Evolutionary conservation across 2,113 vertebrate species (phyloP).

Genomic region (Elanus axillaris): DNA sequence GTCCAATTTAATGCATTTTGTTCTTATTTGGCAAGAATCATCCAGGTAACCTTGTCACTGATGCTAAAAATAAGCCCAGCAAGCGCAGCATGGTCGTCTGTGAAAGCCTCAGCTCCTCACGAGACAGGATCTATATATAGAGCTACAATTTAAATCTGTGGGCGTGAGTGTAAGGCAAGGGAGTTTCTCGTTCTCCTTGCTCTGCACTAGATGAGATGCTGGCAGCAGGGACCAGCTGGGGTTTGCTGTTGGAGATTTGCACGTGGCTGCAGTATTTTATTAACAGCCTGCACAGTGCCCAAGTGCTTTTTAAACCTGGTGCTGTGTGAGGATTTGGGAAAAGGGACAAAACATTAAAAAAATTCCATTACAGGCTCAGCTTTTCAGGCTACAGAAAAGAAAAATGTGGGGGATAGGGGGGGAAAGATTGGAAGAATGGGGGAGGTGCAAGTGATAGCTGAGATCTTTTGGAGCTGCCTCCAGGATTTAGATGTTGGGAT

Average conservation of each 20-base stretch:
- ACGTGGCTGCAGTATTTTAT: neutral
- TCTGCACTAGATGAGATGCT: neutral
- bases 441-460: neutral
- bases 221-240: neutral
- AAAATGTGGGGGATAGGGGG: neutral
- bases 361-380: neutral
- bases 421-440: neutral
- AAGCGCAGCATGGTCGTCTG: neutral
- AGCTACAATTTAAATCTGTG: neutral
- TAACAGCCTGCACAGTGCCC: neutral
- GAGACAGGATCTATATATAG: constrained; percentile 15
- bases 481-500: neutral
- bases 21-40: neutral
- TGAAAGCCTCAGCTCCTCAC: neutral
- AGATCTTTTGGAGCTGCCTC: neutral
- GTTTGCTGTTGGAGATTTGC: neutral
- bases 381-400: neutral
- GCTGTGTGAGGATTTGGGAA: neutral
- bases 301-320: neutral
- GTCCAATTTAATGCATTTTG: neutral
- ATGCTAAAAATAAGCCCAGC: constrained; percentile 48
- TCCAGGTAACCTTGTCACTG: constrained; percentile 5
- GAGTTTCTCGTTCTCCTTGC: neutral
- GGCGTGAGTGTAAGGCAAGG: neutral
- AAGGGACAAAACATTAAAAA: too few species aligned